Evolutionary conservation across 2,888 invertebrate genomes (phyloP), one percentile per base, ranked within the genome.

Genomic region (Cylloceria caligata): DNA sequence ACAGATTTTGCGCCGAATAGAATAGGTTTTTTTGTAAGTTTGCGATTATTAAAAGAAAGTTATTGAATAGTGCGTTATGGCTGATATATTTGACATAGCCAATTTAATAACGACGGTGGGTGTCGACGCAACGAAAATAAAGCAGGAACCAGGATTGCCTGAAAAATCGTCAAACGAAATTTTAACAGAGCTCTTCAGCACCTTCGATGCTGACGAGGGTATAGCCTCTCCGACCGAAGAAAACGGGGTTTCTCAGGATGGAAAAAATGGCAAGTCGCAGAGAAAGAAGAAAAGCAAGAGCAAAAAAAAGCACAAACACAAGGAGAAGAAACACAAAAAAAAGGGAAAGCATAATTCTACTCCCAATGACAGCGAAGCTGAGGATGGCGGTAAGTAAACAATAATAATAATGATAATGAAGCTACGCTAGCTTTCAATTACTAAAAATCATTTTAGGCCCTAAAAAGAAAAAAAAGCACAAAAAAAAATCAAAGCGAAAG

Each of bases 121-220:
- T 13, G 92, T 92, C 24, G 92, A 92, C 45, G 91, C 91, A 19
- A 91, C 91, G 9, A 92, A 92, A 80, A 91, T 92, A 71, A 92
- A 92, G 74, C 86, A 89, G 62, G 93, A 93, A 60, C 92, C 92
- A 2, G 92, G 92, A 3, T 57, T 93, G 52, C 92, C 90, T 36
- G 92, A 93, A 42, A 96, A 96, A 91, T 95, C 96, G 6, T 96
- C 96, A 0, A 95, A 95, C 90, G 97, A 97, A 93, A 97, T 97
- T 88, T 94, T 97, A 21, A 96, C 97, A 0, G 97, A 97, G 92
- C 93, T 97, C 0, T 97, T 97, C 89, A 94, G 96, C 88, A 96
- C 95, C 27, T 96, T 97, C 27, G 93, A 93, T 64, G 94, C 93
- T 92, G 91, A 94, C 83, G 86, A 93, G 93, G 80, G 94, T 93